Evolutionary conservation across 2,797 vertebrate genomes (phyloP), one percentile per base, ranked within the genome.

Genomic region (Leptodactylus fallax): DNA sequence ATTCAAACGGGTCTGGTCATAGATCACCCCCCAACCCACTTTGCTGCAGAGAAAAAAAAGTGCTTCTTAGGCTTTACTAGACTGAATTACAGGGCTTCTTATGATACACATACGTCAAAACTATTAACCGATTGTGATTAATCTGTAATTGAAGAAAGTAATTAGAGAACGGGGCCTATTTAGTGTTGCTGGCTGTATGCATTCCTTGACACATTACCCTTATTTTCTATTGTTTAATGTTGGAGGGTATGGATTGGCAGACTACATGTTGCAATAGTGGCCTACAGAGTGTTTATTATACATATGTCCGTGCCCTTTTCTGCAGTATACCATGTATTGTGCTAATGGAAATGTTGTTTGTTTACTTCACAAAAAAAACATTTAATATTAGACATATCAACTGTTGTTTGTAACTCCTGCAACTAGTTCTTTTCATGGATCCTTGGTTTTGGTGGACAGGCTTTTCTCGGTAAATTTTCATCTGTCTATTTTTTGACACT

Each of bases 401-500:
- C 69, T 72, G 6, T 71, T 72, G 45, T 19, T 45, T 16, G 17
- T 45, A 72, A 8, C 69, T 16, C 2, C 13, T 17, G 14, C 21
- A 72, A 19, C 69, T 21, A 19, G 27, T 19, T 72, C 36, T 47
- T 49, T 74, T 74, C 71, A 74, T 74, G 71, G 71, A 49, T 74
- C 19, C 71, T 74, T 74, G 47, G 12, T 51, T 74, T 74, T 74
- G 71, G 45, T 74, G 71, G 71, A 51, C 47, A 74, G 49, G 19
- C 19, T 74, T 21, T 74, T 49, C 47, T 49, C 3, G 71, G 49
- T 49, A 74, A 74, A 74, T 74, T 74, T 51, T 45, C 45, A 49
- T n/a, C 71, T 74, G 71, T 74, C 71, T 74, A 74, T 49, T 74
- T 74, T 45, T 74, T 74, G 71, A 74, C 71, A 49, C 17, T 12